phyloP scores from a whole-genome alignment of 1,140 invertebrate genomes.

The Caerostris darwini region DNA sequence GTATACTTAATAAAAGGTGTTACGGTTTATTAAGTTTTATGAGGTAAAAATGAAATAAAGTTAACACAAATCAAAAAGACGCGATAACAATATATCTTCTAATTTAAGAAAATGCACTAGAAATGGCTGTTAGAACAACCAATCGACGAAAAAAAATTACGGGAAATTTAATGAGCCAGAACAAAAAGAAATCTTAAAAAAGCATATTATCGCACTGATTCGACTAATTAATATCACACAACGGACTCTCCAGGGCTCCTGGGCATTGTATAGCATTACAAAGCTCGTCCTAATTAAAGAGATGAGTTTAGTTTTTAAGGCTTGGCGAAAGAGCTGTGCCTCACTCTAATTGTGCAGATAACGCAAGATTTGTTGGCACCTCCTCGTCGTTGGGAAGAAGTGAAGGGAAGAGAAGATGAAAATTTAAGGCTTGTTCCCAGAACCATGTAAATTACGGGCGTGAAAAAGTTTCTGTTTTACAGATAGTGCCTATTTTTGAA shows the following conservation, averaged over 20 bases:
- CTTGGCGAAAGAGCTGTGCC: background rate
- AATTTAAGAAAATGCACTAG: background rate
- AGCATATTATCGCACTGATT: constrained; percentile 21
- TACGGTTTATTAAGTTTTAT: too few species aligned
- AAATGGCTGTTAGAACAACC: background rate
- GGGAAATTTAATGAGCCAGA: constrained; percentile 8
- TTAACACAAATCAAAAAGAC: background rate
- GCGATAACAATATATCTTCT: background rate
- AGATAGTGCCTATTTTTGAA: background rate
- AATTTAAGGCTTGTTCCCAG: background rate
- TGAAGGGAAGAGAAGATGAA: background rate
- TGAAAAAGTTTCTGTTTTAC: background rate
- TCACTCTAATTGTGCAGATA: constrained; percentile 30
- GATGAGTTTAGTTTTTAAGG: background rate
- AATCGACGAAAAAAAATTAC: background rate
- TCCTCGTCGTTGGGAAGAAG: background rate
- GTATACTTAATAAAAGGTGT: too few species aligned
- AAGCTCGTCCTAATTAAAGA: constrained; percentile 18
- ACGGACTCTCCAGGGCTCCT: background rate
- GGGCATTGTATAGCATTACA: background rate
- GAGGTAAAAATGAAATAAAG: background rate
- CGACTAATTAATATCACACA: constrained; percentile 36
- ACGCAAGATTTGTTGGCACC: background rate
- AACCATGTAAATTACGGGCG: background rate
- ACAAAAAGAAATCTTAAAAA: background rate